Base-by-base conservation (phyloP, 2,797 vertebrate species). In the Leptodactylus fallax region DNA sequence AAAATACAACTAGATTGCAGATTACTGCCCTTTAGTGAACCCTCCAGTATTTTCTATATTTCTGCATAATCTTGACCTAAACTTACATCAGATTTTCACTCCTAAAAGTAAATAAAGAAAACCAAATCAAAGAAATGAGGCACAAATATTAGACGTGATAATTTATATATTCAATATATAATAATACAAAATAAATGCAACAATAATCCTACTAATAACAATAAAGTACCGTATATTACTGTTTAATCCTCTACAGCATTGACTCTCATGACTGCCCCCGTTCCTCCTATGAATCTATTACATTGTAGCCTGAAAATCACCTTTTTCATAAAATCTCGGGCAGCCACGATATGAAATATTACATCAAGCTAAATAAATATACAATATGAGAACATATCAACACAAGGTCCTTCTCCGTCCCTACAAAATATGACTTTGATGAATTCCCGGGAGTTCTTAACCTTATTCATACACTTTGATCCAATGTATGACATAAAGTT, bases 401-500 rank as follows among this genome's bases (percentile, higher is more conserved):
- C 21, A 53, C 21, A 49, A 51, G 71, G 6, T 25, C 19, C 21
- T 58, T 71, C 74, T 85, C 25, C 11, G 47, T 51, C 36, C 56
- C 56, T 23, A 51, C 53, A 76, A 61, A 25, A 77, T 60, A 16
- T 74, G 83, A 85, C 71, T 77, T 17, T 85, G 71, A 77, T 85
- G 45, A 76, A 85, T 85, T 85, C 60, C 58, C 56, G 12, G 21
- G 27, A 63, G 83, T 77, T 45, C 36, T 85, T 77, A 76, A 77
- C 83, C 83, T 85, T 85, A 85, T 85, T 63, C 83, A 61, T 47
- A 85, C 83, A 51, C 55, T 85, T 79, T 85, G 72, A 85, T 85
- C 76, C 80, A 56, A 27, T 53, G n/a, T 65, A 77, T 82, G 47
- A 77, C 79, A 87, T 53, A 87, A 77, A 82, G 69, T 67, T 87